Evolutionary conservation across 2,888 invertebrate genomes (phyloP).

Genomic region (Erebia epiphron): DNA sequence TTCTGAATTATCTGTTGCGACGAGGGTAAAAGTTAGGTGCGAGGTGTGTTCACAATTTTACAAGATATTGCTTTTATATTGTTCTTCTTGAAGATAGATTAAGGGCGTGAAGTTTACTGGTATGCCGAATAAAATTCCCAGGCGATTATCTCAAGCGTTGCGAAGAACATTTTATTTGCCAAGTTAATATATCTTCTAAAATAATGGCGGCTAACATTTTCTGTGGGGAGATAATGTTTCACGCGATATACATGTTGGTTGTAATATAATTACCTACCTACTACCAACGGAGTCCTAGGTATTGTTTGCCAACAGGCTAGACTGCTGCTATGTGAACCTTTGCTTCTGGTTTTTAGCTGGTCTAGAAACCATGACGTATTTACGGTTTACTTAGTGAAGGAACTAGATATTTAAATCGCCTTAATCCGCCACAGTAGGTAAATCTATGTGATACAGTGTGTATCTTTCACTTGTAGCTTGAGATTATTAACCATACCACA

Average conservation of each 20-base stretch:
- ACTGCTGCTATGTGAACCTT: too few species aligned
- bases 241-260: neutral
- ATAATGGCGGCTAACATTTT: conserved; percentile 20
- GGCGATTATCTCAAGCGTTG: conserved; percentile 34
- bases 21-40: neutral
- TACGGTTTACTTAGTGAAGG: too few species aligned
- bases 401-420: too few species aligned
- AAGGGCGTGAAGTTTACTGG: conserved; percentile 34
- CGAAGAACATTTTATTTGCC: conserved; percentile 32
- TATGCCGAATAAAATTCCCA: conserved; percentile 38
- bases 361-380: too few species aligned
- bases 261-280: neutral
- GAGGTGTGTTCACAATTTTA: neutral
- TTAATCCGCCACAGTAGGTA: too few species aligned
- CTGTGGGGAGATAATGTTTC: conserved; percentile 1
- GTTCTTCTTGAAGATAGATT: conserved; percentile 37
- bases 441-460: too few species aligned
- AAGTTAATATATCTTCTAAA: conserved; percentile 32
- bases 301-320: too few species aligned
- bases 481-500: too few species aligned
- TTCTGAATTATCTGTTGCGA: neutral
- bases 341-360: too few species aligned
- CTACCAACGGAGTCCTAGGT: too few species aligned
- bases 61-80: conserved; percentile 36
- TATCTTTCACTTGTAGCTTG: too few species aligned